Evolutionary conservation across 2,888 invertebrate genomes (phyloP).

Genomic region (Perizoma flavofasciatum): DNA sequence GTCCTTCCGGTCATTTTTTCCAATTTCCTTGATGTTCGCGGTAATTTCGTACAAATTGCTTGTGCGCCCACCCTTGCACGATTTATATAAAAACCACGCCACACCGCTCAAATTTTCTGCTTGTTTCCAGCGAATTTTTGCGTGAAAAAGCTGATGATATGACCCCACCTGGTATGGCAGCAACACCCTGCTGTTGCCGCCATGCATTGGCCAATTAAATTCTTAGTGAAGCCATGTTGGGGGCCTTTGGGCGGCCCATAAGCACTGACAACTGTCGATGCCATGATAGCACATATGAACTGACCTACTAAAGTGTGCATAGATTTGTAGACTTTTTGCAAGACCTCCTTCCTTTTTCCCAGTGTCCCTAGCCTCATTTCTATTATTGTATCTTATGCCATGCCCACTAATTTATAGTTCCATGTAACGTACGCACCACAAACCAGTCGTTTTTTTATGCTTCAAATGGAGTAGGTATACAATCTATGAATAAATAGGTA

Average conservation of each 20-base stretch:
- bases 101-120: slow-evolving; percentile 25
- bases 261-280: no score
- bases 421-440: slow-evolving; percentile 12
- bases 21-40: slow-evolving; percentile 43
- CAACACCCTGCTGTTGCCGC: no score
- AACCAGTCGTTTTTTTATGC: slow-evolving; percentile 33
- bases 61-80: slow-evolving; percentile 31
- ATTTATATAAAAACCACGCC: slow-evolving; percentile 31
- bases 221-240: no score
- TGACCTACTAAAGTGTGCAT: no score
- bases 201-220: no score
- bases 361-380: no score
- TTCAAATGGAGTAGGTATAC: slow-evolving; percentile 41
- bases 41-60: slow-evolving; percentile 46
- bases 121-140: slow-evolving; percentile 11
- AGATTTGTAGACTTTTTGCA: no score
- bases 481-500: slow-evolving; percentile 45
- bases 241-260: no score
- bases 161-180: neutral
- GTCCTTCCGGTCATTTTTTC: slow-evolving; percentile 41
- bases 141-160: neutral
- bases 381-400: no score
- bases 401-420: neutral
- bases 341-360: no score
- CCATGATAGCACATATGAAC: no score